Evolutionary conservation across 2,797 vertebrate species (phyloP), one percentile per base, ranked within the genome.

Genomic region (Galaxias olidus): DNA sequence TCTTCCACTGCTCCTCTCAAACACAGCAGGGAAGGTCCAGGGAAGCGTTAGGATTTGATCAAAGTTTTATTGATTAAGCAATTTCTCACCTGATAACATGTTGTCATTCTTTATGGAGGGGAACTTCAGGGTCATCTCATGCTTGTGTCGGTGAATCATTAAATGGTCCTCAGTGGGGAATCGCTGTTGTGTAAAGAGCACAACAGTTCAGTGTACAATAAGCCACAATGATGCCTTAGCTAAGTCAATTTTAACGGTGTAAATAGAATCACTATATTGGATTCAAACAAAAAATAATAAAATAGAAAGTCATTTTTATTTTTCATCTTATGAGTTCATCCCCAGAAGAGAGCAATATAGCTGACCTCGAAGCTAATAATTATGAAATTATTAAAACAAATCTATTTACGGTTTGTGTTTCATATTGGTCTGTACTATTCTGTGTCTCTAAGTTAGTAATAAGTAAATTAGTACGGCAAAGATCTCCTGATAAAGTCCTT

Each of bases 101-200:
- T 93, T 98, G 92, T 99, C 97, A 72, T 94, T 96, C 93, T 99
- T 99, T 94, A 99, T 97, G 85, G 96, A 96, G 77, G 97, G 94
- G 86, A 99, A 99, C 91, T 99, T 99, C 84, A 99, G 94, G 88
- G 96, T 99, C 97, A 99, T 99, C 92, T 99, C 97, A 91, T 99
- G 97, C 90, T 98, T 99, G 93, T 98, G 97, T 88, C 97, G 93
- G 85, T 99, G 97, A 90, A 99, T 98, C 96, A 98, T 99, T 89
- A 99, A 92, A 88, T 99, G 97, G 91, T 99, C 97, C 88, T 99
- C 97, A 18, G 97, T 98, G 73, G 95, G 97, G 88, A 99, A 99
- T 82, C 96, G 94, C 97, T 99, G 91, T 86, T 42, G 47, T 10
- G 44, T 8, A 12, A 2, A 53, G 50, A 20, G 30, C 10, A 59